Evolutionary conservation across 2,888 invertebrate species (phyloP).

Genomic region (Drosophila trichaetosa): DNA sequence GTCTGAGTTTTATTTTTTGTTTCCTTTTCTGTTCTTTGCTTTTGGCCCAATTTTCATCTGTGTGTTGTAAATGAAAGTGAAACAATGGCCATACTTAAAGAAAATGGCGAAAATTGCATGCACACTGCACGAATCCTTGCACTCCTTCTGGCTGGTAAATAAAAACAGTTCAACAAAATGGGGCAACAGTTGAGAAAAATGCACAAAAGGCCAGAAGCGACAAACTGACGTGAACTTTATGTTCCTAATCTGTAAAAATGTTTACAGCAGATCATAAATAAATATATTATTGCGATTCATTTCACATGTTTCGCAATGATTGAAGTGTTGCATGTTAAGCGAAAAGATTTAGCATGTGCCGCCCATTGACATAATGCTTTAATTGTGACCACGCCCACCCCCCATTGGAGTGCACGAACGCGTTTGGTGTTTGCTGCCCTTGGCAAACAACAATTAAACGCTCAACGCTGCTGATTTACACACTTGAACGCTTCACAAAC

Average conservation of each 20-base stretch:
- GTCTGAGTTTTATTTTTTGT: constrained; percentile 45
- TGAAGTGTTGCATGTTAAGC: constrained; percentile 1
- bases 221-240: constrained; percentile 8
- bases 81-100: constrained; percentile 77
- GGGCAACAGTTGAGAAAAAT: constrained; percentile 12
- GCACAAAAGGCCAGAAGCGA: constrained; percentile 16
- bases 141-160: constrained; percentile 37
- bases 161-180: constrained; percentile 50
- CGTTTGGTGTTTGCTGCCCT: constrained; percentile 50
- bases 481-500: constrained; percentile 65
- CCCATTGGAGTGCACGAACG: constrained; percentile 12
- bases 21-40: constrained; percentile 37
- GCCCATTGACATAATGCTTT: constrained; percentile 52
- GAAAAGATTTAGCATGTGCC: background rate
- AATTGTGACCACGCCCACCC: constrained; percentile 50
- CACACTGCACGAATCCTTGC: constrained; percentile 55
- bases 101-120: constrained; percentile 79
- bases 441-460: constrained; percentile 73
- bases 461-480: constrained; percentile 66
- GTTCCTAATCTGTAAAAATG: background rate
- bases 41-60: constrained; percentile 75
- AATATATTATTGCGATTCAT: background rate
- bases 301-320: background rate
- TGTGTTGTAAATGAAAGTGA: constrained; percentile 73
- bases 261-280: background rate